A percentile compares a stretch with the other conserved stretches of the same genome.
These are phyloP conservation scores for Druon quercuslanigerum DNA, from an alignment of 1,140 invertebrate genomes.

Conservation along the genomic window DNA sequence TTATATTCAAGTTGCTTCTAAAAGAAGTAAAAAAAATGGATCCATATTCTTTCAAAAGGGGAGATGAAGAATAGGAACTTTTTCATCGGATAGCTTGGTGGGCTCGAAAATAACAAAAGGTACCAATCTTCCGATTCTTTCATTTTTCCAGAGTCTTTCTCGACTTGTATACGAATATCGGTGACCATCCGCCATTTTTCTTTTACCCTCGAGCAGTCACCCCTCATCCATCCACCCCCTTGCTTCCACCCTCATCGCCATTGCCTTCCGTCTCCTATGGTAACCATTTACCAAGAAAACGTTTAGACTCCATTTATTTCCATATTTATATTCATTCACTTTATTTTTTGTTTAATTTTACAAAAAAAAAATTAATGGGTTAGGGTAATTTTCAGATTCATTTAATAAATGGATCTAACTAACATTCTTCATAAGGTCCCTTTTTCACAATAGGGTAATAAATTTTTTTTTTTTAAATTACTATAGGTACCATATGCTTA, in stretches of 20 bases:
- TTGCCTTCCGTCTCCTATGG: slow-evolving; percentile 26
- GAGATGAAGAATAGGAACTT: not conserved
- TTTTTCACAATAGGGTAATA: too few relatives aligned
- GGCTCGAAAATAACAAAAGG: slow-evolving; percentile 20
- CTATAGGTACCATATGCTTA: too few relatives aligned
- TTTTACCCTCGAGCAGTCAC: slow-evolving; percentile 27
- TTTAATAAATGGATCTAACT: too few relatives aligned
- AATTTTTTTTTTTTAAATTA: too few relatives aligned
- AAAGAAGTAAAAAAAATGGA: not conserved
- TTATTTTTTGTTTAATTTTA: not conserved
- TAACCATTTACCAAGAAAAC: slow-evolving; percentile 25
- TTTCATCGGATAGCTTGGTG: not conserved
- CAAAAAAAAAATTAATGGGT: too few relatives aligned
- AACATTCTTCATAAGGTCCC: too few relatives aligned
- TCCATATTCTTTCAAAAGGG: slow-evolving; percentile 10
- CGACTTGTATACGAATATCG: slow-evolving; percentile 24
- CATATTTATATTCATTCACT: not conserved
- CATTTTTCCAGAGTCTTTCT: slow-evolving; percentile 21
- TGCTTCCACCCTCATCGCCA: slow-evolving; percentile 26
- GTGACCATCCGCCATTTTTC: slow-evolving; percentile 30
- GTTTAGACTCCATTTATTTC: not conserved
- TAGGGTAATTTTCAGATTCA: too few relatives aligned
- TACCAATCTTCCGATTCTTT: slow-evolving; percentile 29
- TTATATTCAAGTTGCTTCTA: too few relatives aligned
- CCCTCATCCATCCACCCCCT: slow-evolving; percentile 21